Percentiles rank a stretch among this genome's conserved stretches.
phyloP scores from a whole-genome alignment of 2,113 vertebrate species.

The Podarcis raffonei region DNA sequence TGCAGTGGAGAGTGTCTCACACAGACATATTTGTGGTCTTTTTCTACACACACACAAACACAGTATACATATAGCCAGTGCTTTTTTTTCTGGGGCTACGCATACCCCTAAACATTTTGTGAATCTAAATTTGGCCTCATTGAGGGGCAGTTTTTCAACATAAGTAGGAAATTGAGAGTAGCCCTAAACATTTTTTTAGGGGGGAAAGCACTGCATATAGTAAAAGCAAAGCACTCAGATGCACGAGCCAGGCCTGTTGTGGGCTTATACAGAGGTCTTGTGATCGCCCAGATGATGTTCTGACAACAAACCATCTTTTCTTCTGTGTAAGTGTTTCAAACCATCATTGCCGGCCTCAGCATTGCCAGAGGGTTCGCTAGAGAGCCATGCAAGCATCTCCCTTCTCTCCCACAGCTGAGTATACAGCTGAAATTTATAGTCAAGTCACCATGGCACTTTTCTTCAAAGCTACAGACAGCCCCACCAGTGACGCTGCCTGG shows the following conservation, averaged over 20 bases:
- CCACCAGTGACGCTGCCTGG: constrained; percentile 39
- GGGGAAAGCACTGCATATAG: not conserved
- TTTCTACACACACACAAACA: not conserved
- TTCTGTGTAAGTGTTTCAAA: constrained; percentile 9
- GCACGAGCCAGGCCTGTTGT: constrained; percentile 5
- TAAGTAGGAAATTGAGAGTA: not conserved
- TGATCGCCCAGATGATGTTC: not conserved
- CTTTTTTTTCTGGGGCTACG: no score
- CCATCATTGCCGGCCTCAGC: constrained; percentile 21
- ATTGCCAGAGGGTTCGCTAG: constrained; percentile 33
- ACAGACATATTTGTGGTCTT: not conserved
- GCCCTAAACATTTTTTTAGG: no score
- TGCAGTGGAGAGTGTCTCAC: not conserved
- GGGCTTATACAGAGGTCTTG: not conserved
- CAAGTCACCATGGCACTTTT: constrained; percentile 49
- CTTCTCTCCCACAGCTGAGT: not conserved
- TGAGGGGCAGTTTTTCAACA: no score
- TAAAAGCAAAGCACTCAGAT: not conserved
- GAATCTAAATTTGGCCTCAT: no score
- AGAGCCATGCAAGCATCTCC: constrained; percentile 30
- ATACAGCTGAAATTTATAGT: constrained; percentile 43
- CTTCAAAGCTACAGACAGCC: constrained; percentile 61
- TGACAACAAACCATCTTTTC: not conserved
- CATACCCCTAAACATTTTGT: no score
- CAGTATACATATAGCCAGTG: not conserved